These are phyloP conservation scores for Cydia strobilella DNA, from an alignment of 1,140 invertebrate species.

Conservation along the genomic window DNA sequence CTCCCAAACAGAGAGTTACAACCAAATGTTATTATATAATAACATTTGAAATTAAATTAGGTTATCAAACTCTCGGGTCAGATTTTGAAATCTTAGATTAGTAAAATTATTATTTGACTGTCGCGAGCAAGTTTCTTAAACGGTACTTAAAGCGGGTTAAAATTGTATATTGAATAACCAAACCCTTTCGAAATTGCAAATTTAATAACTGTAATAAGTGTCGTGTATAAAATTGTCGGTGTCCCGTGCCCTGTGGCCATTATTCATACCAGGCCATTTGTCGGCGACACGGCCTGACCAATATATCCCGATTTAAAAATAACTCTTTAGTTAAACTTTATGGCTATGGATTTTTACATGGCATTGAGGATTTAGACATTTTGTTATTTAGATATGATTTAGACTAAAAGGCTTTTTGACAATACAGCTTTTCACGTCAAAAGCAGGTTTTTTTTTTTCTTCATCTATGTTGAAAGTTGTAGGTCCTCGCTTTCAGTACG, in stretches of 20 bases:
- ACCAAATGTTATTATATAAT: no score
- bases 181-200: not conserved
- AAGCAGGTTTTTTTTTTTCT: no score
- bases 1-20: no score
- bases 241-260: not conserved
- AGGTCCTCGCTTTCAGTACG: no score
- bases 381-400: not conserved
- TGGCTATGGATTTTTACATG: not conserved
- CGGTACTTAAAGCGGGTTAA: not conserved
- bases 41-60: no score
- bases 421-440: no score
- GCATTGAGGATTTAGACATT: not conserved
- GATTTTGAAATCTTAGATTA: not conserved
- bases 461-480: no score
- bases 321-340: not conserved
- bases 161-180: not conserved
- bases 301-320: constrained; percentile 27
- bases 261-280: constrained; percentile 18
- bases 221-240: constrained; percentile 21
- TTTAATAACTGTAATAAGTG: constrained; percentile 16
- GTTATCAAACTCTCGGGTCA: not conserved
- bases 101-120: not conserved
- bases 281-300: constrained; percentile 16
- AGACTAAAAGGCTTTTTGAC: not conserved
- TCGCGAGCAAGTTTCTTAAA: not conserved